Percentiles rank a stretch among this genome's conserved stretches.
These are phyloP conservation scores for Idaea dimidiata DNA, from an alignment of 2,888 invertebrate genomes.

Conservation along the genomic window DNA sequence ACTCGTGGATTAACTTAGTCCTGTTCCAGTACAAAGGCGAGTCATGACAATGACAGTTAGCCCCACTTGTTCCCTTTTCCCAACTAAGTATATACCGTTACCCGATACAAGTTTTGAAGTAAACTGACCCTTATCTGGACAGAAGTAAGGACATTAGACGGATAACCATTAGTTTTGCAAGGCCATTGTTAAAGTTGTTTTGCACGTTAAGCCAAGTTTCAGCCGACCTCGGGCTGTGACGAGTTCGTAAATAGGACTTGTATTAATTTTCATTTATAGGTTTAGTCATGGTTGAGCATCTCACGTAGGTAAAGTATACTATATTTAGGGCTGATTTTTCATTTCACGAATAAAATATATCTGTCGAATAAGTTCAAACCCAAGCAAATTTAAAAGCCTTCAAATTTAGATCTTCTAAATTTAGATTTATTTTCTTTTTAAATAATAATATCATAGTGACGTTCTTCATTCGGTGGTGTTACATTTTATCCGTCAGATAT, in stretches of 20 bases:
- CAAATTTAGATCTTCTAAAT: no score
- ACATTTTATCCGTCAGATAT: no score
- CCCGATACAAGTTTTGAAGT: conserved; percentile 17
- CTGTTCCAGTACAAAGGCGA: conserved; percentile 53
- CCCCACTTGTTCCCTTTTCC: conserved; percentile 49
- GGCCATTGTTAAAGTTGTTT: conserved; percentile 28
- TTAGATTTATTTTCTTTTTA: no score
- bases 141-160: conserved; percentile 13
- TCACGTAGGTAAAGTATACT: not conserved
- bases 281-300: not conserved
- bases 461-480: no score
- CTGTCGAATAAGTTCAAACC: no score
- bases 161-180: conserved; percentile 8
- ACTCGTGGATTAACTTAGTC: conserved; percentile 50
- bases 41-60: conserved; percentile 64
- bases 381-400: no score
- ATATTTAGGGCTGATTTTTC: no score
- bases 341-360: no score
- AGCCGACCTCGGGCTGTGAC: conserved; percentile 51
- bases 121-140: conserved; percentile 22
- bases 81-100: conserved; percentile 28
- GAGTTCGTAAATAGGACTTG: conserved; percentile 49
- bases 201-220: conserved; percentile 54
- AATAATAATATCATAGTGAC: no score
- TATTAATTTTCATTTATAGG: conserved; percentile 38